A percentile compares a stretch with the other conserved stretches of the same genome.
Evolutionary conservation across 2,797 vertebrate species (phyloP).

Genomic region (Pterois miles): DNA sequence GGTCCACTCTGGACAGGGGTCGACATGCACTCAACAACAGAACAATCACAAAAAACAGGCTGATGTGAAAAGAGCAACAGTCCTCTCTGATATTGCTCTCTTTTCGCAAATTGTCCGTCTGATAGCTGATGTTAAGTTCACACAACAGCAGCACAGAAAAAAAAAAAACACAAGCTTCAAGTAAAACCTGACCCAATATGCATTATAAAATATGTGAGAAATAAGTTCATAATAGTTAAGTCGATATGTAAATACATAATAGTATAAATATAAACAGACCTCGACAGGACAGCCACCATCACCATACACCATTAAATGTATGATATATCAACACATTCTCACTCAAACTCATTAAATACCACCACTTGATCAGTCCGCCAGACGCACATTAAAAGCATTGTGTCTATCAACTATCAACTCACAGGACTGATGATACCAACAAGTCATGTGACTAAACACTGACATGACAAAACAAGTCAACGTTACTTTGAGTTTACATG

Average conservation of each 20-base stretch:
- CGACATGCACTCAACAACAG: background rate
- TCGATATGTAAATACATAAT: too few species aligned
- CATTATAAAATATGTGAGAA: background rate
- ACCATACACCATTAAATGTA: background rate
- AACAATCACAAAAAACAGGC: slow-evolving; percentile 19
- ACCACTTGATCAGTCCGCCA: rapidly evolving
- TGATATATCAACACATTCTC: background rate
- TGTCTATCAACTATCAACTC: too few species aligned
- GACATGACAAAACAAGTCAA: too few species aligned
- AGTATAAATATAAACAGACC: too few species aligned
- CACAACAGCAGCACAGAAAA: background rate
- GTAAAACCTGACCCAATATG: background rate
- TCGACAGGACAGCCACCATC: background rate
- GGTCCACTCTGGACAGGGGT: background rate
- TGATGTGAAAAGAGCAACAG: slow-evolving; percentile 13
- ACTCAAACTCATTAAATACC: too few species aligned
- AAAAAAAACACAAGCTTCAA: background rate
- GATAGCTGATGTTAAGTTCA: background rate
- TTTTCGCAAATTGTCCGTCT: background rate
- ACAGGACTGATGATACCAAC: too few species aligned
- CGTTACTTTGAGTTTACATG: too few species aligned
- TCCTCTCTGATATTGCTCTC: background rate
- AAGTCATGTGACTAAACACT: too few species aligned
- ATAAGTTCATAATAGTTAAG: too few species aligned
- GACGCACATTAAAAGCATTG: too few species aligned